These are phyloP conservation scores for Lepisosteus oculatus DNA, from an alignment of 2,113 vertebrate genomes.

Conservation along the genomic window DNA sequence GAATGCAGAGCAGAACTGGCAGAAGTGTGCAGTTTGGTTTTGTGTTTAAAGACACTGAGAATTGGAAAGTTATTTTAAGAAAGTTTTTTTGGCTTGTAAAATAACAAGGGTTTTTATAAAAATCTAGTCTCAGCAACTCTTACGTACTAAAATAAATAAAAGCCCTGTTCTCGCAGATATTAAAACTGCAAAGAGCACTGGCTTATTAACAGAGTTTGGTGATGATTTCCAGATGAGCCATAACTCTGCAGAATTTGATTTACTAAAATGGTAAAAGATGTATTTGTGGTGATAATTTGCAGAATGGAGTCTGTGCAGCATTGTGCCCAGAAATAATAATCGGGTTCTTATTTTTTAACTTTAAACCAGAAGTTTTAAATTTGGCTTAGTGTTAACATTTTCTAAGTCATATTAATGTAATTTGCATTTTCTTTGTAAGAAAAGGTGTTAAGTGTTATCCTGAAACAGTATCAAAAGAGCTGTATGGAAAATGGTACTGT, in stretches of 20 bases:
- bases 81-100: constrained; percentile 12
- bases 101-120: constrained; percentile 13
- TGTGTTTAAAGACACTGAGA: constrained; percentile 12
- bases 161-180: constrained; percentile 18
- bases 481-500: constrained; percentile 34
- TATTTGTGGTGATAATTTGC: constrained; percentile 34
- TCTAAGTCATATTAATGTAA: constrained; percentile 18
- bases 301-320: constrained; percentile 41
- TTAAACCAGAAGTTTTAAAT: constrained; percentile 44
- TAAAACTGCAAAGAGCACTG: constrained; percentile 33
- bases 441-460: constrained; percentile 12
- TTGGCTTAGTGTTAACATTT: constrained; percentile 18
- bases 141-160: constrained; percentile 28
- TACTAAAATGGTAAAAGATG: constrained; percentile 32
- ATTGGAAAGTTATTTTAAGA: constrained; percentile 13
- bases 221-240: constrained; percentile 49
- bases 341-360: constrained; percentile 37
- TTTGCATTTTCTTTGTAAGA: constrained; percentile 6
- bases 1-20: not conserved
- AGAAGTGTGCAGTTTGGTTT: constrained; percentile 16
- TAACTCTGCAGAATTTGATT: constrained; percentile 25
- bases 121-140: constrained; percentile 18
- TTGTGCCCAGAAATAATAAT: constrained; percentile 54
- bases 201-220: constrained; percentile 33
- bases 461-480: constrained; percentile 23